Conservation (phyloP, 2,888 invertebrate species). For the Orchesella flavescens region DNA sequence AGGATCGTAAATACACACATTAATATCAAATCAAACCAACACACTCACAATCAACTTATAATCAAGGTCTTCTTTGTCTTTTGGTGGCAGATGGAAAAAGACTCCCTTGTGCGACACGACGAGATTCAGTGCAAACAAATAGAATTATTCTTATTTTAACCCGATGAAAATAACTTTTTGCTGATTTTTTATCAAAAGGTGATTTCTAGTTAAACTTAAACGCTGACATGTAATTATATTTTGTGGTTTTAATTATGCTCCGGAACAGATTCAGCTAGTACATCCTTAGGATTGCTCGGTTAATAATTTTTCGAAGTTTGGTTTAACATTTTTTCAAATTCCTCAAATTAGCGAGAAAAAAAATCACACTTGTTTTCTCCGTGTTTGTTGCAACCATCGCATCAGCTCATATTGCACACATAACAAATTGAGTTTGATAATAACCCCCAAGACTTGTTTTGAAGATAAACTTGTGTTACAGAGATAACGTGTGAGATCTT, state of each 20-base stretch:
- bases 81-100: not conserved
- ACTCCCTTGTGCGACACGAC: not conserved
- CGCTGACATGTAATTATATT: too few relatives aligned
- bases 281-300: too few relatives aligned
- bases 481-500: constrained; percentile 10
- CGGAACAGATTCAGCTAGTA: too few relatives aligned
- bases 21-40: not conserved
- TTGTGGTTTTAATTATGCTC: too few relatives aligned
- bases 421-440: constrained; percentile 53
- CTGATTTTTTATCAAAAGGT: too few relatives aligned
- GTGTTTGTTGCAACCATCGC: not conserved
- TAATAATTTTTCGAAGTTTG: too few relatives aligned
- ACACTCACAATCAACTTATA: not conserved
- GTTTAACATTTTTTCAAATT: too few relatives aligned
- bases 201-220: too few relatives aligned
- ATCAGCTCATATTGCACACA: constrained; percentile 24
- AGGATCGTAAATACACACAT: not conserved
- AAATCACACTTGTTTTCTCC: not conserved
- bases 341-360: too few relatives aligned
- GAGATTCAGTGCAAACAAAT: not conserved
- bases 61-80: not conserved
- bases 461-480: constrained; percentile 45
- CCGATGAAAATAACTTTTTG: not conserved
- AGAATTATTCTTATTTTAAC: not conserved
- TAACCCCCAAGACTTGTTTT: constrained; percentile 38